Base-by-base conservation (phyloP, 2,888 invertebrate species). In the Macrosoma leucophasiata region DNA sequence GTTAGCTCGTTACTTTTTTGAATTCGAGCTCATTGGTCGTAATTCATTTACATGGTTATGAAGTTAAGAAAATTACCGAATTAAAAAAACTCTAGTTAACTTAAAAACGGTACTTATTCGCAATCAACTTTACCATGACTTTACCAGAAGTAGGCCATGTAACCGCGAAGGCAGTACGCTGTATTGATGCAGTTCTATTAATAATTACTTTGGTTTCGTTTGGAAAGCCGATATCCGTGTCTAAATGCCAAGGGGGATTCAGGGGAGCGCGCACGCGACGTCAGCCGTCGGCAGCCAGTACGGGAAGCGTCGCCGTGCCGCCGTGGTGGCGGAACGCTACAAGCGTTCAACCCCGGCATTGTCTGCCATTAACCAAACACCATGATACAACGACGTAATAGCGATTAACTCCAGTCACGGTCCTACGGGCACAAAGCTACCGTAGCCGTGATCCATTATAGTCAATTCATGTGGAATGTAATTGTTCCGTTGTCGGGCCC, bases 391-490 rank as follows among this genome's bases (percentile, higher is more conserved):
- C 36, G 29, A 39, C 28, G 57, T 52, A 58, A 52, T 57, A 58
- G 58, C 63, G 63, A 67, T 68, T 58, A 67, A 68, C 58, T 64
- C 62, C 46, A 67, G 48, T 71, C 69, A 69, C 67, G 69, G 67
- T 62, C 55, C 61, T 65, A 40, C 66, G 65, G 51, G 58, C 66
- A 63, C 67, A 68, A 69, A 73, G 29, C 32, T 34, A 66, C 74
- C 71, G 68, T 66, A 67, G 67, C 69, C 58, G 57, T 58, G 58
- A 55, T 59, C 59, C 62, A 76, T 78, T 76, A 69, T 73, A 65
- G 73, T 65, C 70, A 77, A 76, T 73, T 76, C 79, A 77, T 71
- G 79, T 66, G 74, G 72, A 81, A 81, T 78, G 71, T 70, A 72
- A 82, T 81, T 81, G 77, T 81, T 68, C 72, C 68, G 66, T 61